Percentiles rank a stretch among this genome's conserved stretches.
Evolutionary conservation across 30 jellyfish, hydroid and myxozoan species (phyloP).

Genomic region (Pseudorhiza aurosa): DNA sequence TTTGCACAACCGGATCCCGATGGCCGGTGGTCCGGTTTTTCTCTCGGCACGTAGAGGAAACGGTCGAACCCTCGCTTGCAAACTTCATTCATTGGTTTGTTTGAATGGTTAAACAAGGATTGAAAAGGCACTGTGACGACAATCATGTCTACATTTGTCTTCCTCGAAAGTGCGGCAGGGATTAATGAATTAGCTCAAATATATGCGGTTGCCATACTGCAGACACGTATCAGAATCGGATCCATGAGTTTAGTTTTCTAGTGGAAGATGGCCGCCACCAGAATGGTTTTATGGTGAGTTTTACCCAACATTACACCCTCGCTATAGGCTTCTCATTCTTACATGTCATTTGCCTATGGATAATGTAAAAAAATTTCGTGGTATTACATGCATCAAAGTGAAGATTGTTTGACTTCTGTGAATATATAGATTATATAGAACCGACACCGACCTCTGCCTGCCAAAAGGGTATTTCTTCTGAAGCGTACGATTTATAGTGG

Average conservation of each 20-base stretch:
- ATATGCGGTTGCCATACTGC: constrained; percentile 21
- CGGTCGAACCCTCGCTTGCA: constrained; percentile 39
- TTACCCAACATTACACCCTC: background rate
- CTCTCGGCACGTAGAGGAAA: background rate
- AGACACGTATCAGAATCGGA: background rate
- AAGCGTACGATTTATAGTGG: too few relatives aligned
- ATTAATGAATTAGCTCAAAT: background rate
- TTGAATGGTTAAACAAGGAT: constrained; percentile 48
- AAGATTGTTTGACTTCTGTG: too few relatives aligned
- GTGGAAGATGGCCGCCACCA: constrained; percentile 23
- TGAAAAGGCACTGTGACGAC: constrained; percentile 20
- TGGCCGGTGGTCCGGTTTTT: constrained; percentile 16
- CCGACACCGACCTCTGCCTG: too few relatives aligned
- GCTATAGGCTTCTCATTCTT: background rate
- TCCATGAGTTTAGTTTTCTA: background rate
- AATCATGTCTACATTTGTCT: constrained; percentile 35
- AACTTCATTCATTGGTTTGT: constrained; percentile 43
- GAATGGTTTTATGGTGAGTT: constrained; percentile 40
- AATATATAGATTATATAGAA: too few relatives aligned
- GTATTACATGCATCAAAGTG: too few relatives aligned
- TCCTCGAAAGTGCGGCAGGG: constrained; percentile 30
- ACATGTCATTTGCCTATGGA: too few relatives aligned
- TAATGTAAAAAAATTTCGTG: too few relatives aligned
- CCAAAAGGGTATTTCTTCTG: too few relatives aligned
- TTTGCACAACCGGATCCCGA: too few relatives aligned